A percentile compares a stretch with the other conserved stretches of the same genome.
phyloP scores from a whole-genome alignment of 2,888 invertebrate genomes.

The Masnerella sp. region DNA sequence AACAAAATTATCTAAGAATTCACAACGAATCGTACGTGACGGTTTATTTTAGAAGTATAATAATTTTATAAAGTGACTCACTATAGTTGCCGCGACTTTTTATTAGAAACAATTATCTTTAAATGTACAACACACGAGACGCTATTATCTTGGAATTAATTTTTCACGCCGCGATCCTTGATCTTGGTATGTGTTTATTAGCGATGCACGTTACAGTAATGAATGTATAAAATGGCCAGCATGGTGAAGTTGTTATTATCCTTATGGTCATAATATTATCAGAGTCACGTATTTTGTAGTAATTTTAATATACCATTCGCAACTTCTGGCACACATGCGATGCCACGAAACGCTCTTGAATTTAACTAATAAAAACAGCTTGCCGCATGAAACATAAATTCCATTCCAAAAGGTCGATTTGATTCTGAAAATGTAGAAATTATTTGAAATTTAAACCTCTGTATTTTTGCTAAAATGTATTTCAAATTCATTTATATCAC shows the following conservation, averaged over 20 bases:
- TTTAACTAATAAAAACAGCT: conserved; percentile 30
- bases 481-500: no score
- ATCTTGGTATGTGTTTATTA: conserved; percentile 32
- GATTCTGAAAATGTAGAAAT: no score
- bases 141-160: conserved; percentile 25
- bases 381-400: conserved; percentile 4
- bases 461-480: no score
- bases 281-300: conserved; percentile 45
- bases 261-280: conserved; percentile 46
- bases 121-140: conserved; percentile 26
- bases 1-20: no score
- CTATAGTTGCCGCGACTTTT: conserved; percentile 29
- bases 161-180: conserved; percentile 14
- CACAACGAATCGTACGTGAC: no score
- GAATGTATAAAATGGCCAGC: conserved; percentile 31
- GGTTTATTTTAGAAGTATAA: no score
- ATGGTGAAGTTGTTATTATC: conserved; percentile 41
- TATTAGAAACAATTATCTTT: conserved; percentile 34
- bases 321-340: conserved; percentile 24
- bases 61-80: no score
- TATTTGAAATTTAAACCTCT: no score
- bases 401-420: conserved; percentile 11
- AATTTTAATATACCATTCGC: conserved; percentile 31
- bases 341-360: not conserved
- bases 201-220: conserved; percentile 34